Evolutionary conservation across 2,888 invertebrate genomes (phyloP).

Genomic region (Syritta pipiens): DNA sequence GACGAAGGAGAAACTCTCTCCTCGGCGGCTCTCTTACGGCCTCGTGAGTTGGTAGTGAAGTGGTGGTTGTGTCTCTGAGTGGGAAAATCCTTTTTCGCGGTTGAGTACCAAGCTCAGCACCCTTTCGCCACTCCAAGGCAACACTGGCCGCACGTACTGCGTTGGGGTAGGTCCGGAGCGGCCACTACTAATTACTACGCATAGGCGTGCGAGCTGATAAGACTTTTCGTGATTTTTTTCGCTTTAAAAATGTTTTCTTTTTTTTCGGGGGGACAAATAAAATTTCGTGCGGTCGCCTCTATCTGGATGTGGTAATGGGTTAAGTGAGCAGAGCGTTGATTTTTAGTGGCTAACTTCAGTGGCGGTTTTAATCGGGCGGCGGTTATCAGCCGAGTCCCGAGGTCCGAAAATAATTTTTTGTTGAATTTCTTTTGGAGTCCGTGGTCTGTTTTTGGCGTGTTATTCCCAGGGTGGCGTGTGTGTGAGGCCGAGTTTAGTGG

Average conservation of each 20-base stretch:
- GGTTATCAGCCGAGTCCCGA: constrained; percentile 29
- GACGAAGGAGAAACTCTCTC: neutral
- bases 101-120: too few species aligned
- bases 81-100: too few species aligned
- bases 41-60: constrained; percentile 8
- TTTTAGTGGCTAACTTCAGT: neutral
- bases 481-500: neutral
- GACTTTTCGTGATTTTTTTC: neutral
- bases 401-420: constrained; percentile 1
- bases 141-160: constrained; percentile 21
- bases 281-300: constrained; percentile 15
- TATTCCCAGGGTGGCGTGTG: neutral
- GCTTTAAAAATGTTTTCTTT: neutral
- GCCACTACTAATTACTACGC: constrained; percentile 7
- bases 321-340: constrained; percentile 25
- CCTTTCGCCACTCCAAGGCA: constrained; percentile 20
- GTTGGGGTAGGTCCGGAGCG: constrained; percentile 62
- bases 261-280: neutral
- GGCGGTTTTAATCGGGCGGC: constrained; percentile 12
- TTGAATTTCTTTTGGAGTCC: neutral
- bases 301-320: constrained; percentile 44
- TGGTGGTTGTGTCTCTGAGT: too few species aligned
- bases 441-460: neutral
- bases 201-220: constrained; percentile 46
- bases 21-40: constrained; percentile 33